Evolutionary conservation across 2,797 vertebrate genomes (phyloP).

Genomic region (Gastrophryne carolinensis): DNA sequence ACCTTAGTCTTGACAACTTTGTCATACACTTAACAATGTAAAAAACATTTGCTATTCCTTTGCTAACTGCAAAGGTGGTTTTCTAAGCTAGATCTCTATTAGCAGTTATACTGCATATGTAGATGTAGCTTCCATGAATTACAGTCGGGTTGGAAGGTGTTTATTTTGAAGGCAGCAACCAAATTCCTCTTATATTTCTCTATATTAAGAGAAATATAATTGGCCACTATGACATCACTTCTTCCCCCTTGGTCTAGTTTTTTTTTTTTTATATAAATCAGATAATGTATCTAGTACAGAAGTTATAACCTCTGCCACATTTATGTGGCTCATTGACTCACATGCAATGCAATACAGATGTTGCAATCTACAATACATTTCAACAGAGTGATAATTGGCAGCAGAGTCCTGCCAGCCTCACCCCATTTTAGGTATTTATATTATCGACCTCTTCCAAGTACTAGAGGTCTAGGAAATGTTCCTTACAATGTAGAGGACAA

Average conservation of each 20-base stretch:
- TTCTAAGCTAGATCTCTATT: not conserved
- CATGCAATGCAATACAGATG: not conserved
- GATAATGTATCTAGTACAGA: not conserved
- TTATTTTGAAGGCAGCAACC: not conserved
- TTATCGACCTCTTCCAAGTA: constrained; percentile 42
- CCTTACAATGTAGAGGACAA: constrained; percentile 57
- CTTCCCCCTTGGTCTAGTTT: not conserved
- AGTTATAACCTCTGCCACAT: constrained; percentile 2
- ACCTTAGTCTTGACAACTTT: constrained; percentile 32
- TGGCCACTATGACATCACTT: not conserved
- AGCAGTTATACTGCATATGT: not conserved
- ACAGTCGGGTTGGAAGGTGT: not conserved
- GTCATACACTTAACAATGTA: constrained; percentile 40
- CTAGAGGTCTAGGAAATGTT: constrained; percentile 47
- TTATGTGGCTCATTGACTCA: not conserved
- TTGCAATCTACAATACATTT: constrained; percentile 32
- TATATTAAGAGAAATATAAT: too few relatives aligned
- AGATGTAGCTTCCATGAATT: not conserved
- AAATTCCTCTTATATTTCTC: too few relatives aligned
- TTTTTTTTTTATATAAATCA: too few relatives aligned
- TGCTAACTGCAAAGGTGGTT: not conserved
- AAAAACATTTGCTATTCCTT: not conserved
- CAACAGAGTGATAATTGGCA: constrained; percentile 40
- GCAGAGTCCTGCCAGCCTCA: constrained; percentile 21
- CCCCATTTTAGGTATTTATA: constrained; percentile 52